These are phyloP conservation scores for Anagyrus pseudococci DNA, from an alignment of 2,888 invertebrate genomes.

Conservation along the genomic window DNA sequence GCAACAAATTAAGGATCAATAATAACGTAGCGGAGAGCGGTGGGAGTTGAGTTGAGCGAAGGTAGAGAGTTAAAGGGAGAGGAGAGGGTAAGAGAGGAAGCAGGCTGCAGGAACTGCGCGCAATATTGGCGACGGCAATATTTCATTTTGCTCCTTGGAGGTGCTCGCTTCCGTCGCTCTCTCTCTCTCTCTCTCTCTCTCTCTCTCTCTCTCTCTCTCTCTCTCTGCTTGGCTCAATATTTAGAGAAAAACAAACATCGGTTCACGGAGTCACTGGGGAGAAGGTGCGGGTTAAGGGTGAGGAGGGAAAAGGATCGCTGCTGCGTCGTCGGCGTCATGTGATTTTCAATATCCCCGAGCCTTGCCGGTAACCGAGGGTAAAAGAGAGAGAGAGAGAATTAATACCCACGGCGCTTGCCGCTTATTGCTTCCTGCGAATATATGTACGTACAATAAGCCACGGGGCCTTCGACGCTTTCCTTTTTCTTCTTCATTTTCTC, in stretches of 20 bases:
- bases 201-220: constrained; percentile 1
- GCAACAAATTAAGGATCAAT: too few species aligned
- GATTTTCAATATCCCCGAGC: constrained; percentile 34
- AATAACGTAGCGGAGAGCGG: too few species aligned
- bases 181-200: not conserved
- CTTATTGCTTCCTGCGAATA: constrained; percentile 27
- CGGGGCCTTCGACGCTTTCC: not conserved
- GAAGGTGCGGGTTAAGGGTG: not conserved
- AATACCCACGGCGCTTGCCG: constrained; percentile 23
- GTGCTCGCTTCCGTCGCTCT: not conserved
- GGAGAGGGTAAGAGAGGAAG: too few species aligned
- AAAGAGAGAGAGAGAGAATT: constrained; percentile 12
- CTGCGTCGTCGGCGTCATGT: not conserved
- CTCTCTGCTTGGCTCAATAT: constrained; percentile 18
- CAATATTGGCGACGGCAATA: constrained; percentile 13
- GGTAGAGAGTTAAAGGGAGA: too few species aligned
- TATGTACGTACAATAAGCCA: not conserved
- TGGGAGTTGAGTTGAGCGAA: too few species aligned
- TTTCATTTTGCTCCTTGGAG: constrained; percentile 24
- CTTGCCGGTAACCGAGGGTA: too few species aligned
- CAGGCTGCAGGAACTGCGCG: too few species aligned
- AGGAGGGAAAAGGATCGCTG: not conserved
- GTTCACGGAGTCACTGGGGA: not conserved
- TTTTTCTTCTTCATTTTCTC: too few species aligned
- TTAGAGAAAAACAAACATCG: constrained; percentile 34